Percentiles rank a stretch among this genome's conserved stretches.
Evolutionary conservation across 2,888 invertebrate species (phyloP).

Genomic region (Incurvaria masculella): DNA sequence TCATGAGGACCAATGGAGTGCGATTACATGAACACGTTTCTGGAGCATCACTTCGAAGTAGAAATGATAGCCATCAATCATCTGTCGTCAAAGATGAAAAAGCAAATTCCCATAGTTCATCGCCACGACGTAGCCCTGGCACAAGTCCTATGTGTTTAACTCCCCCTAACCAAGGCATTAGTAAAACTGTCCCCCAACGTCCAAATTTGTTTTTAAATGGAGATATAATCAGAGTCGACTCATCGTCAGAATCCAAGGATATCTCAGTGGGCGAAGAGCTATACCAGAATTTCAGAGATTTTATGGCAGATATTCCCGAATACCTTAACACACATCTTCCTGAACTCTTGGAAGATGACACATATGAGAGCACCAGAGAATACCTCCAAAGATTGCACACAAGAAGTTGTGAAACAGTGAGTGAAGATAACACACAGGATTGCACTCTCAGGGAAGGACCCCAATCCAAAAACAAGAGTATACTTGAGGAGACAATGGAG

Average conservation of each 20-base stretch:
- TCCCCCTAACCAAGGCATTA: no score
- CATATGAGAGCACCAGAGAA: constrained; percentile 22
- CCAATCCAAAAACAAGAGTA: not conserved
- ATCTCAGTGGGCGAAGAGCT: constrained; percentile 16
- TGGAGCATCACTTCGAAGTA: no score
- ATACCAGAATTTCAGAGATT: constrained; percentile 26
- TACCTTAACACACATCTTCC: constrained; percentile 24
- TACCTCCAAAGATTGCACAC: constrained; percentile 23
- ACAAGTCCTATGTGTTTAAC: no score
- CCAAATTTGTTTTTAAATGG: no score
- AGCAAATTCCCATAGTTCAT: no score
- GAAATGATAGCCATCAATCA: no score
- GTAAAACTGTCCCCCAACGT: no score
- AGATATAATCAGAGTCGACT: not conserved
- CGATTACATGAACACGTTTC: not conserved
- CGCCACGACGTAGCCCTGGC: no score
- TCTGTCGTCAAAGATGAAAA: no score
- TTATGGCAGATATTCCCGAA: constrained; percentile 28
- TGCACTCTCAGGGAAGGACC: constrained; percentile 1
- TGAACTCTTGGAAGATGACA: constrained; percentile 22
- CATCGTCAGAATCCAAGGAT: constrained; percentile 3
- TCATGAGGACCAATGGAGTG: not conserved
- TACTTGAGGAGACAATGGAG: constrained; percentile 2
- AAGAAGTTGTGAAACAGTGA: constrained; percentile 19
- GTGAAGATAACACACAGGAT: constrained; percentile 16